Percentiles rank a stretch among this genome's conserved stretches.
Evolutionary conservation across 1,140 invertebrate genomes (phyloP).

Genomic region (Anastatus disparis): DNA sequence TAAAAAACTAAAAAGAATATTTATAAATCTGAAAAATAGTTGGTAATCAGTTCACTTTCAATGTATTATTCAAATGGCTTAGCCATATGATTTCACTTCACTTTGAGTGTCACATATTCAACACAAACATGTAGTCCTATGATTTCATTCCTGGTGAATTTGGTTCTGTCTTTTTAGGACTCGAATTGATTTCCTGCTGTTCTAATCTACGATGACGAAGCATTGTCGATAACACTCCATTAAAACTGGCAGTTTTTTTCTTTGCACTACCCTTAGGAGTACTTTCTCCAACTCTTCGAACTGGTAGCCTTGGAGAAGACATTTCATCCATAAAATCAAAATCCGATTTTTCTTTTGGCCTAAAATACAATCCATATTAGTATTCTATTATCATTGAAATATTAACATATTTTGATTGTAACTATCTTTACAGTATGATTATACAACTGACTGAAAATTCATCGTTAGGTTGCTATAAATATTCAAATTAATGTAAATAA

Average conservation of each 20-base stretch:
- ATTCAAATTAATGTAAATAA: too few relatives aligned
- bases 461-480: too few relatives aligned
- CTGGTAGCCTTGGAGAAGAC: conserved; percentile 72
- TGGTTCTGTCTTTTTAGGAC: conserved; percentile 58
- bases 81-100: conserved; percentile 11
- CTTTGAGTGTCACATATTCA: neutral
- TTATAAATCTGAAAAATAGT: conserved; percentile 26
- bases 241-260: conserved; percentile 80
- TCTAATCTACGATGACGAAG: conserved; percentile 75
- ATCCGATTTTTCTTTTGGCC: conserved; percentile 72
- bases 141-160: conserved; percentile 56
- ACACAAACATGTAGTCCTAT: conserved; percentile 41
- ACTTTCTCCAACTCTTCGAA: conserved; percentile 71
- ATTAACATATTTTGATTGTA: neutral
- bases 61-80: neutral
- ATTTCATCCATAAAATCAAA: conserved; percentile 83
- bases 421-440: neutral
- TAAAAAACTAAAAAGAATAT: conserved; percentile 29
- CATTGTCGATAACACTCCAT: conserved; percentile 80
- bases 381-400: too few relatives aligned
- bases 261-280: conserved; percentile 78
- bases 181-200: conserved; percentile 66
- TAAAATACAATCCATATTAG: conserved; percentile 53
- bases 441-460: too few relatives aligned
- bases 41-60: conserved; percentile 23